Conservation (phyloP, 2,113 vertebrate species). For the Takifugu bimaculatus region DNA sequence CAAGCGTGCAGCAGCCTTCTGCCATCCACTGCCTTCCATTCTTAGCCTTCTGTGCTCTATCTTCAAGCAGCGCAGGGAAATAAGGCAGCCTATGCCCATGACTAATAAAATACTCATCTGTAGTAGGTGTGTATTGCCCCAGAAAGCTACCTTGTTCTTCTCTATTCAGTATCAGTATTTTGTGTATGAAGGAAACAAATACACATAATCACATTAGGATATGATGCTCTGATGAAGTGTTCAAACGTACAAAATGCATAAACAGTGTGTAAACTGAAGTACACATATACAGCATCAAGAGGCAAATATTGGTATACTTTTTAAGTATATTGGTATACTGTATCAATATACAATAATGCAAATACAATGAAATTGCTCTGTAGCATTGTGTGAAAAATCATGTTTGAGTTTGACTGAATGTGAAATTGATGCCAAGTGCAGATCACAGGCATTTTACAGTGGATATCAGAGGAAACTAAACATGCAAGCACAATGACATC, state of each 20-base stretch:
- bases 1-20: slow-evolving; percentile 52
- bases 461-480: slow-evolving; percentile 40
- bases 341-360: too few species aligned
- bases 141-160: slow-evolving; percentile 1
- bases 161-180: slow-evolving; percentile 1
- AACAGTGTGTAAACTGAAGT: not conserved
- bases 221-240: not conserved
- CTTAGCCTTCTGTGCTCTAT: slow-evolving; percentile 40
- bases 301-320: not conserved
- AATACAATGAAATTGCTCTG: not conserved
- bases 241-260: not conserved
- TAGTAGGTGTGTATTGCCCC: slow-evolving; percentile 3
- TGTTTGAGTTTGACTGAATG: too few species aligned
- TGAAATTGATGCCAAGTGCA: slow-evolving; percentile 32
- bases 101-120: slow-evolving; percentile 43
- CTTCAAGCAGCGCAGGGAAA: slow-evolving; percentile 44
- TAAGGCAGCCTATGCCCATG: slow-evolving; percentile 37
- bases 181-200: slow-evolving; percentile 1
- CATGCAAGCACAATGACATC: slow-evolving; percentile 31
- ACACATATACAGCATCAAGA: not conserved
- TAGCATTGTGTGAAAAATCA: too few species aligned
- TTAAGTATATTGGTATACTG: not conserved
- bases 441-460: slow-evolving; percentile 57
- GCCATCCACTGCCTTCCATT: slow-evolving; percentile 20
- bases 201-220: slow-evolving; percentile 5